Conservation (phyloP, 2,797 vertebrate genomes). For the Pelochelys cantorii region DNA sequence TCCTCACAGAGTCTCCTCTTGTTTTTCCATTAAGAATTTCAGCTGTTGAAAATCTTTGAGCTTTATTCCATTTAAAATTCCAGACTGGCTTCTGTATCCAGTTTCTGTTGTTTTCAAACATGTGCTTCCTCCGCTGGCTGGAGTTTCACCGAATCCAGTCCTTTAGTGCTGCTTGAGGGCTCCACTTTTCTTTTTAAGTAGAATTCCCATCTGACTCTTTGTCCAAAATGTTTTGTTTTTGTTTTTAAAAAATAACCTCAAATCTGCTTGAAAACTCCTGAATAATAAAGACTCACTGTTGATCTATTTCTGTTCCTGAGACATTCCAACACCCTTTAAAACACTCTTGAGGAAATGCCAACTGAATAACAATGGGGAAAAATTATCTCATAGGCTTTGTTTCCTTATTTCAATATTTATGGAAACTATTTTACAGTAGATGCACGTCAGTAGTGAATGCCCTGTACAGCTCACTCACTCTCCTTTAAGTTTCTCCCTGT, state of each 20-base stretch:
- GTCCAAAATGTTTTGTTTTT: background rate
- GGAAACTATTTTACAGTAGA: constrained; percentile 40
- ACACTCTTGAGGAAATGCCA: constrained; percentile 26
- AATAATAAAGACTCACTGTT: background rate
- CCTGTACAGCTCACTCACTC: constrained; percentile 44
- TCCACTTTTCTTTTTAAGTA: background rate
- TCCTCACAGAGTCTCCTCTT: background rate
- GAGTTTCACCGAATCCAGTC: background rate
- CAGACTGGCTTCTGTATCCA: background rate
- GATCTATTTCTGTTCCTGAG: constrained; percentile 2
- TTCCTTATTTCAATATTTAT: constrained; percentile 43
- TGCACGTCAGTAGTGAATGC: constrained; percentile 23
- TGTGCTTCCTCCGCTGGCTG: background rate
- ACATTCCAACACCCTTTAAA: constrained; percentile 30
- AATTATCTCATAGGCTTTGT: constrained; percentile 12
- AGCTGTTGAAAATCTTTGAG: background rate
- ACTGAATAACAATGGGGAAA: constrained; percentile 36
- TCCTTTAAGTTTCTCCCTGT: constrained; percentile 16
- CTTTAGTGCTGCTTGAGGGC: background rate
- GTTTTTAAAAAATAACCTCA: background rate
- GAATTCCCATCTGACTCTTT: background rate
- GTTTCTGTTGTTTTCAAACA: background rate
- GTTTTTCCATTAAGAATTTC: background rate
- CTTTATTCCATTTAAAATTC: background rate
- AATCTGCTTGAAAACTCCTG: background rate